These are phyloP conservation scores for Chrysolina americana DNA, from an alignment of 2,888 invertebrate genomes.

Conservation along the genomic window DNA sequence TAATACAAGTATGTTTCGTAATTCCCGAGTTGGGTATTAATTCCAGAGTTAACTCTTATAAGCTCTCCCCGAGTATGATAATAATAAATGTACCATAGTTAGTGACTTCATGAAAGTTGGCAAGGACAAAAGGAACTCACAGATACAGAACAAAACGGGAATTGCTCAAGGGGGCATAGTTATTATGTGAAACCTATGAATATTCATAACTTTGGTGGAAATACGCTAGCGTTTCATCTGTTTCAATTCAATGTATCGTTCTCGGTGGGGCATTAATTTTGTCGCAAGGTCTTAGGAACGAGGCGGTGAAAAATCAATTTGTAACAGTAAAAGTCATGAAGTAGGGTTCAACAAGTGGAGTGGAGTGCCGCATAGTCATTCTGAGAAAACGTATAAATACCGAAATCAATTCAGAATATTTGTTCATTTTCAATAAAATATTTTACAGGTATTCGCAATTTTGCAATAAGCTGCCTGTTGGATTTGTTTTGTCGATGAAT, in stretches of 20 bases:
- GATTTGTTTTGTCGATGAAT: no score
- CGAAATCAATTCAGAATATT: background rate
- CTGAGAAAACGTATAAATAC: background rate
- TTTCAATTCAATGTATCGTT: conserved; percentile 48
- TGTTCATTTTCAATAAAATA: background rate
- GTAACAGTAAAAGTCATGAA: background rate
- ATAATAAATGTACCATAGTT: conserved; percentile 53
- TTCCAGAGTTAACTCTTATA: conserved; percentile 46
- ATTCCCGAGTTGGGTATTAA: conserved; percentile 49
- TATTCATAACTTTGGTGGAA: conserved; percentile 51
- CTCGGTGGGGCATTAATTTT: conserved; percentile 23
- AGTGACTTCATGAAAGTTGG: conserved; percentile 47
- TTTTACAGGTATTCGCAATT: background rate
- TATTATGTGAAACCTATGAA: conserved; percentile 48
- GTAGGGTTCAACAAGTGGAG: background rate
- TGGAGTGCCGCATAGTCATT: background rate
- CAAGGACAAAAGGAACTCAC: conserved; percentile 50
- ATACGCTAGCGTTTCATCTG: conserved; percentile 50
- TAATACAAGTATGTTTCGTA: conserved; percentile 28
- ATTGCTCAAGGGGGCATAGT: conserved; percentile 48
- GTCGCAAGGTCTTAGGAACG: conserved; percentile 1
- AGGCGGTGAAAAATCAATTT: conserved; percentile 11
- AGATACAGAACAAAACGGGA: conserved; percentile 51
- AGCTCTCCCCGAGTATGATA: conserved; percentile 49
- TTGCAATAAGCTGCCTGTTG: background rate